A percentile compares a stretch with the other conserved stretches of the same genome.
Evolutionary conservation across 1,140 invertebrate genomes (phyloP).

Genomic region (Neodiprion pinetum): DNA sequence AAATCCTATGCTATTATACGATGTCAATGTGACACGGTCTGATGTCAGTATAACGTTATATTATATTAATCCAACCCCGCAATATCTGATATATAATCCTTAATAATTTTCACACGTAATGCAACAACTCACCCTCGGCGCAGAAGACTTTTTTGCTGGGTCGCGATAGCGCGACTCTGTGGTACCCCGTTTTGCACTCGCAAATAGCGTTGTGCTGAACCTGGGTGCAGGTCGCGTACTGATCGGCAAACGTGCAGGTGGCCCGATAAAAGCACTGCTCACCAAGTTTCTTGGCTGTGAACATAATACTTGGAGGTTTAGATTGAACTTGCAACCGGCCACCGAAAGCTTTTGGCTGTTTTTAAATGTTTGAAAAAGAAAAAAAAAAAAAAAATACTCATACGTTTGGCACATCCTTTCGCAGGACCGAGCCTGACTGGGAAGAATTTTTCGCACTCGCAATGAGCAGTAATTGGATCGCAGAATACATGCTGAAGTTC

Average conservation of each 20-base stretch:
- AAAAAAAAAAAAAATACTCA: slow-evolving; percentile 45
- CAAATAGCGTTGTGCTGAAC: slow-evolving; percentile 85
- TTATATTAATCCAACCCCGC: too few relatives aligned
- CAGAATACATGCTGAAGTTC: slow-evolving; percentile 78
- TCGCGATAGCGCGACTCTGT: slow-evolving; percentile 75
- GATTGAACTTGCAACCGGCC: background rate
- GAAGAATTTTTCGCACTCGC: slow-evolving; percentile 80
- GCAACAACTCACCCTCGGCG: slow-evolving; percentile 72
- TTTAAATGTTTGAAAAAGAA: slow-evolving; percentile 4
- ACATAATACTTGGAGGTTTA: slow-evolving; percentile 22
- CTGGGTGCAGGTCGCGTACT: slow-evolving; percentile 80
- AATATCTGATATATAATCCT: background rate
- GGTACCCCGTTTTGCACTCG: slow-evolving; percentile 80
- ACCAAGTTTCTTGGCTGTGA: slow-evolving; percentile 78
- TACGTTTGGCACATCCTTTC: slow-evolving; percentile 84
- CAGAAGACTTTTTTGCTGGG: slow-evolving; percentile 79
- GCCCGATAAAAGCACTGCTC: slow-evolving; percentile 85
- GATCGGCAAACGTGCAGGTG: slow-evolving; percentile 77
- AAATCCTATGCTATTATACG: too few relatives aligned
- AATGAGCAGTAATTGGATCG: slow-evolving; percentile 70
- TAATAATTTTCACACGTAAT: background rate
- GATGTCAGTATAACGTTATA: too few relatives aligned
- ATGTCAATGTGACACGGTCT: too few relatives aligned
- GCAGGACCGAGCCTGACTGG: slow-evolving; percentile 75
- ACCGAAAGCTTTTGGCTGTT: slow-evolving; percentile 14